Evolutionary conservation across 2,888 invertebrate species (phyloP).

Genomic region (Rhagonycha lutea): DNA sequence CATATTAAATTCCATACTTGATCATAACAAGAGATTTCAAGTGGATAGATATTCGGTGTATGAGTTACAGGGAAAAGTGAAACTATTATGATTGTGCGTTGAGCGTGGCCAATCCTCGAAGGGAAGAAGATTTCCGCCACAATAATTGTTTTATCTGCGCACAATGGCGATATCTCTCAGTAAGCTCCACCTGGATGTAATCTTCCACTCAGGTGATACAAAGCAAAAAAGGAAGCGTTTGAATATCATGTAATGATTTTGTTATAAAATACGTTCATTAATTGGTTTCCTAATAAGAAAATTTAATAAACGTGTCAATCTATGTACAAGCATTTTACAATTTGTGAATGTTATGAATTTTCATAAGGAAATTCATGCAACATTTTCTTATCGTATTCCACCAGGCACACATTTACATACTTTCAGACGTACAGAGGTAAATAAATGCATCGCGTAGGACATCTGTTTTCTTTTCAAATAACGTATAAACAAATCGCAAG

Average conservation of each 20-base stretch:
- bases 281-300: background rate
- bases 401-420: slow-evolving; percentile 27
- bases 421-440: slow-evolving; percentile 24
- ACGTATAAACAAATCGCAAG: background rate
- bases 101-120: slow-evolving; percentile 51
- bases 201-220: slow-evolving; percentile 38
- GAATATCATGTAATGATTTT: background rate
- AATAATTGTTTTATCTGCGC: slow-evolving; percentile 54
- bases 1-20: slow-evolving; percentile 47
- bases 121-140: slow-evolving; percentile 53
- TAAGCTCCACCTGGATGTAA: slow-evolving; percentile 30
- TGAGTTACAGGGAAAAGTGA: slow-evolving; percentile 34
- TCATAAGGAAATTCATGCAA: slow-evolving; percentile 8
- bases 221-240: slow-evolving; percentile 22
- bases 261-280: background rate
- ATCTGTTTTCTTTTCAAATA: background rate
- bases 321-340: background rate
- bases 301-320: background rate
- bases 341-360: background rate
- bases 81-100: slow-evolving; percentile 51
- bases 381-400: slow-evolving; percentile 31
- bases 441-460: background rate
- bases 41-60: slow-evolving; percentile 39
- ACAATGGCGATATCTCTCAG: slow-evolving; percentile 47
- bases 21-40: slow-evolving; percentile 40